These are phyloP conservation scores for Laticauda colubrina DNA, from an alignment of 2,113 vertebrate species.

Conservation along the genomic window DNA sequence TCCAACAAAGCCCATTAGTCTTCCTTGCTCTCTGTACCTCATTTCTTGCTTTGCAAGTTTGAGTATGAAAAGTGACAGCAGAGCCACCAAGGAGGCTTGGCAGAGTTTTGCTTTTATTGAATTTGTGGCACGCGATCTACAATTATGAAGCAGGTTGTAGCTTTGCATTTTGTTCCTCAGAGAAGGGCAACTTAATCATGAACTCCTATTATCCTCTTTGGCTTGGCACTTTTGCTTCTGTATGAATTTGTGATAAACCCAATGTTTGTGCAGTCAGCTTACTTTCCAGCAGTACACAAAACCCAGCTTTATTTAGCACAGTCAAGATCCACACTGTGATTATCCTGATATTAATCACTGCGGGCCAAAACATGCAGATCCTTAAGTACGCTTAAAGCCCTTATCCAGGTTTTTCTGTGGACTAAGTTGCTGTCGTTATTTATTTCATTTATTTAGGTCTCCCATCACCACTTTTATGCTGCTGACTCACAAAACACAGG, in stretches of 20 bases:
- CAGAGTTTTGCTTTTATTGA: constrained; percentile 12
- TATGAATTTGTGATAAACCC: constrained; percentile 59
- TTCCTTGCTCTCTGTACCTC: constrained; percentile 26
- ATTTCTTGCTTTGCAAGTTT: constrained; percentile 13
- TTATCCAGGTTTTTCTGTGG: background rate
- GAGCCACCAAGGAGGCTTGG: constrained; percentile 8
- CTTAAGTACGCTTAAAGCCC: background rate
- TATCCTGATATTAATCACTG: constrained; percentile 9
- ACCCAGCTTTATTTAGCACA: constrained; percentile 35
- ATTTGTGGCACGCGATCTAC: constrained; percentile 49
- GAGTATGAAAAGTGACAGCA: constrained; percentile 16
- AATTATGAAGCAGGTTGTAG: constrained; percentile 24
- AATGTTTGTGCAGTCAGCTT: constrained; percentile 55
- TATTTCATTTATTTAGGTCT: background rate
- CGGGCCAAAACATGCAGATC: background rate
- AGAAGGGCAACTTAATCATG: constrained; percentile 37
- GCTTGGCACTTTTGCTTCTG: constrained; percentile 54
- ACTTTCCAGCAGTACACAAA: constrained; percentile 37
- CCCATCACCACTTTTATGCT: background rate
- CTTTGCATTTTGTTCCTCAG: constrained; percentile 45
- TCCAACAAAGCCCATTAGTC: constrained; percentile 25
- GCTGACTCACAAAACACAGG: background rate
- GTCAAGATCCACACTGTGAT: constrained; percentile 19
- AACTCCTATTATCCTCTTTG: constrained; percentile 53
- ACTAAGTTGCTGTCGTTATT: background rate